Conservation (phyloP, 2,797 vertebrate genomes). For the Coccyzus lansbergi region DNA sequence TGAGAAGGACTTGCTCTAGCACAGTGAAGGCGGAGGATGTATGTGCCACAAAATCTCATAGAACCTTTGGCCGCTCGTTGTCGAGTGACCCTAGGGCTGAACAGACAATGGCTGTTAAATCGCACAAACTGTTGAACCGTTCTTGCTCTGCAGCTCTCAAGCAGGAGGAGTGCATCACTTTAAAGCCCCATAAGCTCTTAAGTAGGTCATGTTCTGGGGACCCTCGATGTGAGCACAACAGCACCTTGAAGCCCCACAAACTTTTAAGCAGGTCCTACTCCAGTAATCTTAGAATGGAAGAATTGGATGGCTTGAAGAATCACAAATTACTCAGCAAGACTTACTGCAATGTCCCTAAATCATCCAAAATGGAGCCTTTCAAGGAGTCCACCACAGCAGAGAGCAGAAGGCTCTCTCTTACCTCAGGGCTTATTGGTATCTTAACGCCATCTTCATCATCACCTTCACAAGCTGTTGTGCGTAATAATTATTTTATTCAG, state of each 20-base stretch:
- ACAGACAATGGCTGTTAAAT: slow-evolving; percentile 80
- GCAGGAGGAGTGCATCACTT: slow-evolving; percentile 82
- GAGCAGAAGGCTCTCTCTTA: slow-evolving; percentile 89
- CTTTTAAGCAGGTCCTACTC: slow-evolving; percentile 87
- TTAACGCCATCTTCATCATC: slow-evolving; percentile 86
- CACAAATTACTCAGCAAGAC: slow-evolving; percentile 87
- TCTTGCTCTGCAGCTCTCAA: slow-evolving; percentile 78
- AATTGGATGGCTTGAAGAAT: slow-evolving; percentile 85
- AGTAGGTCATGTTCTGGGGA: slow-evolving; percentile 84
- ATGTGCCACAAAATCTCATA: slow-evolving; percentile 82
- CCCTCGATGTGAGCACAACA: slow-evolving; percentile 83
- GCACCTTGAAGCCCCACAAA: slow-evolving; percentile 85
- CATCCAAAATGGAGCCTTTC: slow-evolving; percentile 83
- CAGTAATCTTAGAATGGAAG: slow-evolving; percentile 84
- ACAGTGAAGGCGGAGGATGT: slow-evolving; percentile 83
- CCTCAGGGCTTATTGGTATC: slow-evolving; percentile 93
- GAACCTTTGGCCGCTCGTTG: slow-evolving; percentile 84
- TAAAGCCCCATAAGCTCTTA: slow-evolving; percentile 84
- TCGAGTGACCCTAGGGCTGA: slow-evolving; percentile 86
- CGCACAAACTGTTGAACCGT: slow-evolving; percentile 85
- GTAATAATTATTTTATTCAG: slow-evolving; percentile 64
- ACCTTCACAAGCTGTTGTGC: slow-evolving; percentile 79
- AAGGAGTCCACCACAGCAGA: slow-evolving; percentile 84
- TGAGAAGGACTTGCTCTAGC: slow-evolving; percentile 86
- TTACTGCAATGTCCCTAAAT: slow-evolving; percentile 83